These are phyloP conservation scores for Eupithecia vulgata DNA, from an alignment of 2,888 invertebrate species.

Conservation along the genomic window DNA sequence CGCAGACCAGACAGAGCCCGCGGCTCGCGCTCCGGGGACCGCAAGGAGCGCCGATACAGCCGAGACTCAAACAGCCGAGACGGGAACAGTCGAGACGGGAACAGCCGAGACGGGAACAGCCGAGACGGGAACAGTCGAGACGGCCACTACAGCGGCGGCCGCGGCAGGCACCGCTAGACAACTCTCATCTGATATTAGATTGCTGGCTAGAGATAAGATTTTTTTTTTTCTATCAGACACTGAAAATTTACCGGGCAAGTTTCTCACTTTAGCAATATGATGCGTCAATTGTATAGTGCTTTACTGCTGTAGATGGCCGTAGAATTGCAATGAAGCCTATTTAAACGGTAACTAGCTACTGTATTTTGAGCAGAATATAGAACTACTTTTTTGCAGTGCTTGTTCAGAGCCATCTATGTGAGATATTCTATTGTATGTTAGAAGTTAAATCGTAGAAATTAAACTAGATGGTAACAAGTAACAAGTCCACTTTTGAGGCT, in stretches of 20 bases:
- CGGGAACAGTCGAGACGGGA: constrained; percentile 30
- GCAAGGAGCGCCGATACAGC: constrained; percentile 76
- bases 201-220: not conserved
- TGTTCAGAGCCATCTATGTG: constrained; percentile 25
- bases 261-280: not conserved
- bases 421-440: not conserved
- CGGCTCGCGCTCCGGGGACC: constrained; percentile 60
- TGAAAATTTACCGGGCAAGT: not conserved
- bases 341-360: not conserved
- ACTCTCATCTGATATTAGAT: not conserved
- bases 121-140: not conserved
- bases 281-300: not conserved
- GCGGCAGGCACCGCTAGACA: constrained; percentile 71
- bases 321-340: not conserved
- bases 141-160: constrained; percentile 42
- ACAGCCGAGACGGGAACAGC: constrained; percentile 1
- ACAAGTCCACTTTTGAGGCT: not conserved
- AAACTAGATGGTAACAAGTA: not conserved
- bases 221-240: not conserved
- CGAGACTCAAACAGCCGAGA: constrained; percentile 66
- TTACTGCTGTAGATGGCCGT: not conserved
- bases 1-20: constrained; percentile 65
- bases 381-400: constrained; percentile 16
- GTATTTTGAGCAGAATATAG: not conserved
- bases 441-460: not conserved